Base-by-base conservation (phyloP, 37 sponge, comb jelly and placozoan genomes). In the Spongia lamella region DNA sequence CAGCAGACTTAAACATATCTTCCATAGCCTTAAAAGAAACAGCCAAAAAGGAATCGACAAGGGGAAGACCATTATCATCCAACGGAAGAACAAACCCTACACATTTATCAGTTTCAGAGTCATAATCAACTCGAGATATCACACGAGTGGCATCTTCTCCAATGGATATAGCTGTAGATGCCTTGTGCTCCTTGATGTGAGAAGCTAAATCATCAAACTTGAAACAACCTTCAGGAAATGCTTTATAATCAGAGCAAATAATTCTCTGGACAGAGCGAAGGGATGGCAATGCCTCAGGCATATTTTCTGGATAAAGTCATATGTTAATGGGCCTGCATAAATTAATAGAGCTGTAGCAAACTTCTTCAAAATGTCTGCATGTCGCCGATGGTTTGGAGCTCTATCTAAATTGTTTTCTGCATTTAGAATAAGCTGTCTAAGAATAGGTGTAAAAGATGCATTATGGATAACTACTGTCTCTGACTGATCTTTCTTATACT, bases 91-190 rank as follows among this genome's bases (percentile, higher is more conserved):
- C 68, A 33, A 78, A 78, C 32, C 79, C 79, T 20, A 78, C 79
- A 30, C 47, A 37, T 15, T 57, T 7, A 24, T 78, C 39, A 53
- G 68, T 65, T 36, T 54, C 40, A 4, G 31, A 66, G 53, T 78
- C 68, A 40, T 78, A 78, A 3, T 78, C 68, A 2, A 78, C 57
- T 66, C 79, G 1, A 14, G 43, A 13, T 1, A 66, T 66, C 14
- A 78, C 53, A 14, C 79, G 29, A 15, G 79, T 78, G 35, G 79
- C 79, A 78, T 78, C 79, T 35, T 78, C 68, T 51, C 67, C 66
- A 14, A 78, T 24, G n/a, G 68, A 6, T 7, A 78, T 40, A 26
- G 53, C 5, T 1, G 9, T 49, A 31, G 79, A 22, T 27, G 53
- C 57, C 13, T 66, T 33, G 35, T 78, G 50, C 0, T 20, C 6